Conservation (phyloP, 2,888 invertebrate species). For the Limnephilus lunatus region DNA sequence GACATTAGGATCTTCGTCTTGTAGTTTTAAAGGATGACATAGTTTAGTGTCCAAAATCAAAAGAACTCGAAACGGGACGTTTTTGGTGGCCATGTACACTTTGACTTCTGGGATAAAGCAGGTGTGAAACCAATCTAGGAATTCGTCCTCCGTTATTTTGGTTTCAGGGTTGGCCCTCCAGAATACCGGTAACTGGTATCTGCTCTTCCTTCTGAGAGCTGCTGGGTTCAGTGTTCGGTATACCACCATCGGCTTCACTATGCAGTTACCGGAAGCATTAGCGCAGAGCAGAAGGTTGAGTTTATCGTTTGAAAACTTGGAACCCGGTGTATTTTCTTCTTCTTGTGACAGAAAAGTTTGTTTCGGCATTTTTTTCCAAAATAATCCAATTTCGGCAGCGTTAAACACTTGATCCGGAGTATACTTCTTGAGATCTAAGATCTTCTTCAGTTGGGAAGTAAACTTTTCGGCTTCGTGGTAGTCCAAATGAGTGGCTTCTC, state of each 20-base stretch:
- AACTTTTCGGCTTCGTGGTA: constrained; percentile 59
- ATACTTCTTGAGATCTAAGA: constrained; percentile 67
- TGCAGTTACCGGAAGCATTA: constrained; percentile 68
- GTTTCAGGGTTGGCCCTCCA: constrained; percentile 68
- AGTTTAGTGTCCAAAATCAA: constrained; percentile 67
- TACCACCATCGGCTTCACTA: constrained; percentile 68
- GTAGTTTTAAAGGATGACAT: constrained; percentile 64
- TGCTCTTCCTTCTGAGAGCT: constrained; percentile 67
- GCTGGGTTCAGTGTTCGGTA: constrained; percentile 67
- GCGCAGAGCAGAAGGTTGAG: constrained; percentile 68
- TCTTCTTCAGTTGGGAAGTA: constrained; percentile 59
- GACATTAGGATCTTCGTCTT: constrained; percentile 65
- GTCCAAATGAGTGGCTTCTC: constrained; percentile 54
- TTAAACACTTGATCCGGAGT: constrained; percentile 67
- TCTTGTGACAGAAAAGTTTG: constrained; percentile 68
- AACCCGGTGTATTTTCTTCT: constrained; percentile 67
- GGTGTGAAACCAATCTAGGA: constrained; percentile 65
- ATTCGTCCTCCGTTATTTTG: constrained; percentile 66
- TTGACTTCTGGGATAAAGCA: constrained; percentile 65
- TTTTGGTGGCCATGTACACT: constrained; percentile 64
- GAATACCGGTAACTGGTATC: constrained; percentile 67
- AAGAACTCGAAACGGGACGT: constrained; percentile 65
- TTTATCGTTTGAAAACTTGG: constrained; percentile 68
- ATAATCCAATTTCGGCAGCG: constrained; percentile 68
- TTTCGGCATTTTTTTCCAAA: constrained; percentile 68